Evolutionary conservation across 1,140 invertebrate genomes (phyloP), one percentile per base, ranked within the genome.

Genomic region (Drosophila sturtevanti): DNA sequence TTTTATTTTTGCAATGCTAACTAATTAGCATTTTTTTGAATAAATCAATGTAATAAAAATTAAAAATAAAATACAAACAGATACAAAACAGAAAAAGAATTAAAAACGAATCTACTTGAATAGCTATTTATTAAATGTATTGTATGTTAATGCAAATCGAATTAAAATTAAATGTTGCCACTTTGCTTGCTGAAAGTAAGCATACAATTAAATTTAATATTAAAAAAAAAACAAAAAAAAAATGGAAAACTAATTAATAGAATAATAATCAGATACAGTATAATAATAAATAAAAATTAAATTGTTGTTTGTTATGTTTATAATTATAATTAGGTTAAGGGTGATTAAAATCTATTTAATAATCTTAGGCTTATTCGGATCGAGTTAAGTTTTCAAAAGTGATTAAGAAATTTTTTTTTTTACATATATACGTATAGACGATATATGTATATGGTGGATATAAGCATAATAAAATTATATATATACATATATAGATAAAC

Each of bases 121-220:
- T 60, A 62, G 27, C 35, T 51, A 56, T 66, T 48, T 31, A 31
- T 31, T 21, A 48, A 3, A 21, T 48, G 7, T 21, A 48, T 48
- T 48, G 41, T 38, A 38, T 38, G 37, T 48, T 11, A 48, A 21
- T 48, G 41, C 16, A 72, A 38, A 66, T 71, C 38, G 56, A 74
- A 78, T 78, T 75, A 27, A 48, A 86, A 77, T 68, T 12, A 68
- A 77, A 69, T 69, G 78, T 81, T 78, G 78, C 65, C 75, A 81
- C 66, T 71, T 62, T 52, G 73, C 67, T 77, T 58, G 62, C 72
- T 70, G 14, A 77, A 70, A 69, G 69, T 69, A 44, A 68, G 68
- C 64, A 67, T 60, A 59, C 31, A 24, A 44, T 0, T 10, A 0
- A 60, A 56, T 34, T 56, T 9, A 34, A 34, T 56, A 31, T 6